Evolutionary conservation across 2,113 vertebrate genomes (phyloP).

Genomic region (Budorcas taxicolor): DNA sequence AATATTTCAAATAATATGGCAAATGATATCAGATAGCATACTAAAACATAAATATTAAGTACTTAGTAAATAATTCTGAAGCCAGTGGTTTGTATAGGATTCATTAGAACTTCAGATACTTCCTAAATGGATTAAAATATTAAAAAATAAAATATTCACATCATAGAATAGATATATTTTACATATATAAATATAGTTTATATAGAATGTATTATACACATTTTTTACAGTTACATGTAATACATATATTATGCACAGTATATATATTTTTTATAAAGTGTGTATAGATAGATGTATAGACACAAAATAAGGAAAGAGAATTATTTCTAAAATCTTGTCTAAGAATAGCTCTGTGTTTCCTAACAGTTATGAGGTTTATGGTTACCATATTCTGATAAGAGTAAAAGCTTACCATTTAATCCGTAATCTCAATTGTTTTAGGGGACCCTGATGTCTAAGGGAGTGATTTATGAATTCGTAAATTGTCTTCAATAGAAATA

Average conservation of each 20-base stretch:
- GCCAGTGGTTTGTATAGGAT: background rate
- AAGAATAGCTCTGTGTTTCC: background rate
- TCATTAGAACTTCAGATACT: background rate
- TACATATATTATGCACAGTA: background rate
- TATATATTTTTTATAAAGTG: background rate
- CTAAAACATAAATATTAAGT: background rate
- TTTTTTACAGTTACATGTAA: background rate
- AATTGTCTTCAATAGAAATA: conserved; percentile 26
- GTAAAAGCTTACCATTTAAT: background rate
- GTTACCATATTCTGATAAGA: background rate
- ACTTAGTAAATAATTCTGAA: background rate
- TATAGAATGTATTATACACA: background rate
- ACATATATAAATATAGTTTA: background rate
- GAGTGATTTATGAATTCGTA: background rate
- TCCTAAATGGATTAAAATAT: background rate
- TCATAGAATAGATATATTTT: background rate
- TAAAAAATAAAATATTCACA: background rate
- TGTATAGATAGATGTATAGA: background rate
- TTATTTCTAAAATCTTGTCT: background rate
- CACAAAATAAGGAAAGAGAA: background rate
- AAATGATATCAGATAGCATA: background rate
- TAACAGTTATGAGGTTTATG: background rate
- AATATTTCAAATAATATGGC: background rate
- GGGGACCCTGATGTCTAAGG: background rate
- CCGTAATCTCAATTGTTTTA: background rate